phyloP scores from a whole-genome alignment of 1,140 invertebrate species.

The Tetramorium alpestre region DNA sequence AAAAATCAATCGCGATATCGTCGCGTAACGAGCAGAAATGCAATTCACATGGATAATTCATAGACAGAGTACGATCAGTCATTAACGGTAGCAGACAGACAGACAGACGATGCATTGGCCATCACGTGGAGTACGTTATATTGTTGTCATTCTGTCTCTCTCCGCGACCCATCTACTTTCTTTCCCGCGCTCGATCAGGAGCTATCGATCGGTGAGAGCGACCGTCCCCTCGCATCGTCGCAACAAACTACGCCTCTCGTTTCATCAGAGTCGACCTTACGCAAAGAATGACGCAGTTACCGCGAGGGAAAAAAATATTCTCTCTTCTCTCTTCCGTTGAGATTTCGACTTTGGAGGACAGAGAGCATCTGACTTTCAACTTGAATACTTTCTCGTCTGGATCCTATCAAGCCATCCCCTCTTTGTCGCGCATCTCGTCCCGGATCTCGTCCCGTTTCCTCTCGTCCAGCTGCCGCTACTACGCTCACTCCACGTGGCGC shows the following conservation, averaged over 20 bases:
- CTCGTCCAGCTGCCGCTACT: constrained; percentile 20
- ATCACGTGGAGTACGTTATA: constrained; percentile 71
- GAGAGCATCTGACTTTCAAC: neutral
- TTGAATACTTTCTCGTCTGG: neutral
- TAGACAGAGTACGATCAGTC: neutral
- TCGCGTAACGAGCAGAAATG: neutral
- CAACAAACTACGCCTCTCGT: neutral
- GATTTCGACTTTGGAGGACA: neutral
- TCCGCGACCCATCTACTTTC: constrained; percentile 32
- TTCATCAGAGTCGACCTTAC: constrained; percentile 15
- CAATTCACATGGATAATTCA: neutral
- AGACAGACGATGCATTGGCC: neutral
- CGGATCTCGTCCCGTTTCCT: constrained; percentile 10
- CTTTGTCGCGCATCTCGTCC: constrained; percentile 25
- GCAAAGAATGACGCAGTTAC: neutral
- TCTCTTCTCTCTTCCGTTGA: neutral
- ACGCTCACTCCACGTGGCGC: constrained; percentile 75
- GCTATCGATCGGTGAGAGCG: constrained; percentile 69
- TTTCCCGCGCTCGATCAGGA: constrained; percentile 38
- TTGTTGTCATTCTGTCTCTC: constrained; percentile 75
- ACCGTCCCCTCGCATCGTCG: constrained; percentile 1
- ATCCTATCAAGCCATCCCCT: neutral
- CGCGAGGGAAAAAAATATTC: neutral
- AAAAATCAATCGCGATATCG: neutral
- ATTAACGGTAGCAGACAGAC: neutral